Base-by-base conservation (phyloP, 2,888 invertebrate genomes). In the Cinara cedri region DNA sequence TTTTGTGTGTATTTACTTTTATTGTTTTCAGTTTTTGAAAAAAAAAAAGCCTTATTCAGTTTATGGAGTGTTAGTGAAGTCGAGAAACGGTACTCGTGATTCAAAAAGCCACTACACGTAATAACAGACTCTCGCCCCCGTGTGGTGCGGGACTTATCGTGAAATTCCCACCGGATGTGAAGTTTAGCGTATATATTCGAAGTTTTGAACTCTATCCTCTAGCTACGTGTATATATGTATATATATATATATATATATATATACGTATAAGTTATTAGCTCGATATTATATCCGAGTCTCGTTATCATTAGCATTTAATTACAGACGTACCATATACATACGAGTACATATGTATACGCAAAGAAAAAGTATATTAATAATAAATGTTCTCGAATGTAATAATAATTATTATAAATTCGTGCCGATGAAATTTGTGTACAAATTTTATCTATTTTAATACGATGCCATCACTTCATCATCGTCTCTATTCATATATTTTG, bases 241-340 rank as follows among this genome's bases (percentile, higher is more conserved):
- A n/a, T n/a, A n/a, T n/a, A n/a, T n/a, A n/a, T n/a, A n/a, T n/a
- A n/a, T n/a, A n/a, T n/a, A n/a, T n/a, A 6, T 34, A 34, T 34
- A 34, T 34, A 6, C 55, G 26, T 75, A 24, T 54, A 75, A 60
- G 76, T 76, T 68, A 70, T 78, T 60, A 68, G 78, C 68, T 78
- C 60, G 70, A 78, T 78, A 78, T 78, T 60, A 78, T 60, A 78
- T 78, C 78, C 78, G 78, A 78, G 78, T 70, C 57, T 78, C 78
- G 62, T 78, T 78, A 78, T 78, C 78, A 78, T 78, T 70, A 70
- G 60, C 70, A 60, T 78, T 78, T 78, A 78, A 78, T 78, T 78
- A 60, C 70, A 62, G 49, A 26, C 65, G 62, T 62, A n/a, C n/a
- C n/a, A n/a, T n/a, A n/a, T n/a, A 54, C n/a, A n/a, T 24, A 42